Conservation (phyloP, 2,113 vertebrate species). For the Vulpes vulpes region DNA sequence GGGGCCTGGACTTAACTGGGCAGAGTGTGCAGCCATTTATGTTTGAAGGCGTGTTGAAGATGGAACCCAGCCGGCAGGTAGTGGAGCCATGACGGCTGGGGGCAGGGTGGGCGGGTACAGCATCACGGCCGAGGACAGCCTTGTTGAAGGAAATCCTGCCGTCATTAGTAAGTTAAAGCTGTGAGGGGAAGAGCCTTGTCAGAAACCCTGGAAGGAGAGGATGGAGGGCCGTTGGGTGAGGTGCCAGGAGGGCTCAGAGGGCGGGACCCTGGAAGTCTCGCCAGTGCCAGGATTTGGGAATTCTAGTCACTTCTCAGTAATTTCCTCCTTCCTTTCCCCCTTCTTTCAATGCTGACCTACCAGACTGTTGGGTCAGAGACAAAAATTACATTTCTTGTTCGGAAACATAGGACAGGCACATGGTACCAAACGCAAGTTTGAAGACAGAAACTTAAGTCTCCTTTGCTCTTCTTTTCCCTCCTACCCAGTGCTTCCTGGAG, state of each 20-base stretch:
- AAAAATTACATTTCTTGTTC: not conserved
- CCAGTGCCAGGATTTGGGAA: not conserved
- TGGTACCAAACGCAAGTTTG: not conserved
- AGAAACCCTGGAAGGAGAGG: not conserved
- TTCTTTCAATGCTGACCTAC: not conserved
- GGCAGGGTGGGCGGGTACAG: not conserved
- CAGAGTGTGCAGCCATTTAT: not conserved
- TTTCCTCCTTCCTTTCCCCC: not conserved
- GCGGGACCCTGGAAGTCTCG: not conserved
- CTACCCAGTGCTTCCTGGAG: not conserved
- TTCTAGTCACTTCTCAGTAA: not conserved
- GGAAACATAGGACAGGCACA: not conserved
- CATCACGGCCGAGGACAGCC: not conserved
- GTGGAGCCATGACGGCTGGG: not conserved
- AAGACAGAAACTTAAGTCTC: not conserved
- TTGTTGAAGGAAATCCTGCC: not conserved
- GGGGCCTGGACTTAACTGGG: not conserved
- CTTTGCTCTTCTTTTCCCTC: not conserved
- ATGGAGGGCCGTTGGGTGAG: not conserved
- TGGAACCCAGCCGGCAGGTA: not conserved
- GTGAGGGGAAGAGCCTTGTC: not conserved
- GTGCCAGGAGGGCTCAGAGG: not conserved
- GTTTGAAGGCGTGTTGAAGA: not conserved
- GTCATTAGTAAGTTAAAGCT: not conserved
- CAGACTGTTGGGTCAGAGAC: not conserved